These are phyloP conservation scores for Dinomys branickii DNA, from an alignment of 2,113 vertebrate species.

Conservation along the genomic window DNA sequence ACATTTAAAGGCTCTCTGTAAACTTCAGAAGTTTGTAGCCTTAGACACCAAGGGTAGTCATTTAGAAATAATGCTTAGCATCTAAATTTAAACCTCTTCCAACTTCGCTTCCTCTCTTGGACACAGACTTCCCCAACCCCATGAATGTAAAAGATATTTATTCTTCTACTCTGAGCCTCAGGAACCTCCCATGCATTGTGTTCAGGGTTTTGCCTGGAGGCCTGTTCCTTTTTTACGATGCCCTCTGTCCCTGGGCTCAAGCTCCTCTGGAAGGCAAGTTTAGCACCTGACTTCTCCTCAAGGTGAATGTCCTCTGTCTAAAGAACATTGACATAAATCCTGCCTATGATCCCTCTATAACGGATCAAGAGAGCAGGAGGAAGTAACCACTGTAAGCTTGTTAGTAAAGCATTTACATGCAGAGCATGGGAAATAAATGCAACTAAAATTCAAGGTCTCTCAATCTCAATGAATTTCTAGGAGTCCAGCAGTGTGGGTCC, in stretches of 20 bases:
- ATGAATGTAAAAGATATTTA: neutral
- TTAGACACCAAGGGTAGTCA: constrained; percentile 56
- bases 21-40: constrained; percentile 70
- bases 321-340: neutral
- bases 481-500: neutral
- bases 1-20: constrained; percentile 75
- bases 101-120: constrained; percentile 44
- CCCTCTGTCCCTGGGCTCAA: neutral
- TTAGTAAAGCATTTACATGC: neutral
- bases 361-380: neutral
- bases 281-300: neutral
- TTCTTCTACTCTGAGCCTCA: neutral
- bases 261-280: neutral
- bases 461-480: neutral
- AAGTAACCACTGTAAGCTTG: neutral
- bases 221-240: neutral
- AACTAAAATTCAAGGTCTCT: neutral
- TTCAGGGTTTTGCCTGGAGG: neutral
- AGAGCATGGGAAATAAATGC: neutral
- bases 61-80: constrained; percentile 65
- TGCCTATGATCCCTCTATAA: neutral
- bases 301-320: neutral
- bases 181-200: neutral
- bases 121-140: neutral
- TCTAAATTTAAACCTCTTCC: constrained; percentile 53